These are phyloP conservation scores for Cylas formicarius DNA, from an alignment of 1,140 invertebrate genomes.

Conservation along the genomic window DNA sequence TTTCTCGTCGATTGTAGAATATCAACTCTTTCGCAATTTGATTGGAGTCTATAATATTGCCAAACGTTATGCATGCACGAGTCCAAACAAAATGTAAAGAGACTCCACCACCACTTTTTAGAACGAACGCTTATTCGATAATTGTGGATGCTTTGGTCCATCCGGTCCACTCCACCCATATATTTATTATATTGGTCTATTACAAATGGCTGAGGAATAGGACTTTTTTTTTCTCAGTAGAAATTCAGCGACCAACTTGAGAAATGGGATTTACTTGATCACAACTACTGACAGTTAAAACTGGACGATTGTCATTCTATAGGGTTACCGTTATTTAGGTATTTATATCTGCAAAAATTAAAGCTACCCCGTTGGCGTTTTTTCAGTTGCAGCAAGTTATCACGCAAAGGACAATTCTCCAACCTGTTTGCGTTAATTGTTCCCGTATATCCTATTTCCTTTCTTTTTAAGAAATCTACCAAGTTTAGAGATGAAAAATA, in stretches of 20 bases:
- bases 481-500: no score
- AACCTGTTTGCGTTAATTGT: no score
- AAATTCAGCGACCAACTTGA: conserved; percentile 29
- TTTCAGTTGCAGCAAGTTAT: no score
- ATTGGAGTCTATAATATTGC: conserved; percentile 7
- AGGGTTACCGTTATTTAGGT: no score
- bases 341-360: no score
- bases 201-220: conserved; percentile 25
- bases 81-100: conserved; percentile 28
- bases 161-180: conserved; percentile 36
- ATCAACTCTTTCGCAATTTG: conserved; percentile 12
- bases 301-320: no score
- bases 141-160: conserved; percentile 23
- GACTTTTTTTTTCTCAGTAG: conserved; percentile 27
- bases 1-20: conserved; percentile 14
- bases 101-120: conserved; percentile 31
- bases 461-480: no score
- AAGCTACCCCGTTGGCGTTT: no score
- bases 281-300: conserved; percentile 29
- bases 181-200: conserved; percentile 33
- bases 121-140: conserved; percentile 23
- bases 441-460: no score
- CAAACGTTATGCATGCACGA: conserved; percentile 22
- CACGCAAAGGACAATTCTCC: no score
- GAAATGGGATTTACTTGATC: conserved; percentile 29